Evolutionary conservation across 1,140 invertebrate species (phyloP).

Genomic region (Carcinoscorpius rotundicauda): DNA sequence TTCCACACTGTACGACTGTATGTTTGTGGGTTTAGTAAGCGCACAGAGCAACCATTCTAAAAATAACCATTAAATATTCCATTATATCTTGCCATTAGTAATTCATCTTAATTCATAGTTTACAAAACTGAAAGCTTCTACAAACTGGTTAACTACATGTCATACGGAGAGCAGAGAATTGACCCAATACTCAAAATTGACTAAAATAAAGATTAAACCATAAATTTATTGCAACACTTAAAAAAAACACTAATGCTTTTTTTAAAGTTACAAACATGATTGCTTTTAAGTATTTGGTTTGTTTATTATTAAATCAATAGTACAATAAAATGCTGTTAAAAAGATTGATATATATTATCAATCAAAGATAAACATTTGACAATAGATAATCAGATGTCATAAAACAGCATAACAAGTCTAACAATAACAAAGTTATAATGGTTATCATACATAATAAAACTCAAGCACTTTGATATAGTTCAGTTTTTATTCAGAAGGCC

Average conservation of each 20-base stretch:
- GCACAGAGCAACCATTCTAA: slow-evolving; percentile 72
- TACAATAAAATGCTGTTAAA: too few relatives aligned
- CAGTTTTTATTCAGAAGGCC: too few relatives aligned
- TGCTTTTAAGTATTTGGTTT: too few relatives aligned
- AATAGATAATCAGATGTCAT: too few relatives aligned
- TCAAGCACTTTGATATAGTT: too few relatives aligned
- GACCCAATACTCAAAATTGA: background rate
- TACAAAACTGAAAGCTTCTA: background rate
- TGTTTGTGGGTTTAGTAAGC: slow-evolving; percentile 87
- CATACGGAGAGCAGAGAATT: background rate
- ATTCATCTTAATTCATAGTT: background rate
- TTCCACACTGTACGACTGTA: slow-evolving; percentile 52
- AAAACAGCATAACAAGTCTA: too few relatives aligned
- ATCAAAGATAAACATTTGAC: too few relatives aligned
- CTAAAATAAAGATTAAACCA: background rate
- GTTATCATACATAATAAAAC: too few relatives aligned
- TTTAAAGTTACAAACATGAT: too few relatives aligned
- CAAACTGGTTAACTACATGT: background rate
- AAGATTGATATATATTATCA: too few relatives aligned
- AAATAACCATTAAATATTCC: slow-evolving; percentile 7
- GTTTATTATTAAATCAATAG: too few relatives aligned
- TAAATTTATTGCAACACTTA: background rate
- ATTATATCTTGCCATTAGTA: background rate
- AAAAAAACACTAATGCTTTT: background rate
- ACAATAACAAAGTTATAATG: too few relatives aligned